A percentile compares a stretch with the other conserved stretches of the same genome.
Evolutionary conservation across 2,888 invertebrate species (phyloP).

Genomic region (Noctua pronuba): DNA sequence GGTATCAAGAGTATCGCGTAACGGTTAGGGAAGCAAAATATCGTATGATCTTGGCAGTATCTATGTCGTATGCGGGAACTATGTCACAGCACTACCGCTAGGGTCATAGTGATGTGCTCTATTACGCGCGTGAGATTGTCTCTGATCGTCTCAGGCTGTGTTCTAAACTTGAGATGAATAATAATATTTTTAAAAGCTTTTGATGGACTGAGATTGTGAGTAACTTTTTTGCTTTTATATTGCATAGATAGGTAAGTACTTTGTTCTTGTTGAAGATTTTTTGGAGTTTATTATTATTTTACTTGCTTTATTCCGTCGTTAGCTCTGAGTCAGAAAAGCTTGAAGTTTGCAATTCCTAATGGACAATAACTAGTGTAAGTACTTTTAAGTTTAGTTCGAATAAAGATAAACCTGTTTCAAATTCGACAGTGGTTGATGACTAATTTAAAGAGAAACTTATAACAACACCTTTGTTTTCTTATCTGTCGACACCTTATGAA

Average conservation of each 20-base stretch:
- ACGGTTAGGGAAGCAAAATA: slow-evolving; percentile 68
- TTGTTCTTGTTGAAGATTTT: not conserved
- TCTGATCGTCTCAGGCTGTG: slow-evolving; percentile 26
- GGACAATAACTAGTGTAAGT: not conserved
- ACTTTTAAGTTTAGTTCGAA: not conserved
- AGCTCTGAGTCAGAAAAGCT: not conserved
- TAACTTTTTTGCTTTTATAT: slow-evolving; percentile 8
- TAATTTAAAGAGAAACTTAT: slow-evolving; percentile 29
- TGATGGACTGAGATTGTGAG: slow-evolving; percentile 5
- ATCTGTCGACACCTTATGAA: slow-evolving; percentile 17
- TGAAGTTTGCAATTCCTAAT: not conserved
- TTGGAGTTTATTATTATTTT: not conserved
- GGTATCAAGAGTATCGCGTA: slow-evolving; percentile 68
- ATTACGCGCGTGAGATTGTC: slow-evolving; percentile 66
- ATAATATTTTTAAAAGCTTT: slow-evolving; percentile 37
- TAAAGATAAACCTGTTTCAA: slow-evolving; percentile 15
- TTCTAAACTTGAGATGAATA: slow-evolving; percentile 49
- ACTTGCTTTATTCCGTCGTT: not conserved
- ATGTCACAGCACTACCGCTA: slow-evolving; percentile 83
- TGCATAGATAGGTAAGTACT: not conserved
- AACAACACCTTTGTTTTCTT: slow-evolving; percentile 34
- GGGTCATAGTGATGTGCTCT: slow-evolving; percentile 77
- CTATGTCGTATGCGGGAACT: slow-evolving; percentile 75
- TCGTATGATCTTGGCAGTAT: slow-evolving; percentile 72
- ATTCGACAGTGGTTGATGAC: slow-evolving; percentile 15